Base-by-base conservation (phyloP, 1,140 invertebrate species). In the Orius laevigatus region DNA sequence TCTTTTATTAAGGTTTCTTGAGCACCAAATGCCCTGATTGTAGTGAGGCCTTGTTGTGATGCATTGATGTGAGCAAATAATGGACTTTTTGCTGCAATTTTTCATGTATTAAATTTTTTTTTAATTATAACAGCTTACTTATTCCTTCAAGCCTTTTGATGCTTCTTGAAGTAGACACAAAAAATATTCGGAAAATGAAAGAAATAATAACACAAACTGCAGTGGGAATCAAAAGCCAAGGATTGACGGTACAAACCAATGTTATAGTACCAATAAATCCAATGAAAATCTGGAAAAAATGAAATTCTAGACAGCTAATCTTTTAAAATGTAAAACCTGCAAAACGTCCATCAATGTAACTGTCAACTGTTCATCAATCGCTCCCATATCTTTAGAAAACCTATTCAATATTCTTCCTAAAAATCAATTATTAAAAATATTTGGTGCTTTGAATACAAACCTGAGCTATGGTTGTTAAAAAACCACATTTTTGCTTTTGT, bases 1-100 rank as follows among this genome's bases (percentile, higher is more conserved):
- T 87, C 79, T 31, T 76, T 64, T 53, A 82, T 80, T 6, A 94
- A 72, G 45, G 81, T 76, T 54, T 78, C 68, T 63, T 92, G 74
- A 0, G 79, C 79, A 20, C 72, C 70, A 56, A 83, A 88, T 0
- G 90, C 85, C 48, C 91, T 69, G 46, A 96, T 89, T 0, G 89
- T 93, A 1, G 82, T 71, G 19, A 95, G 66, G 3, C 91, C 91
- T 63, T 86, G 82, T 1, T 94, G 64, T 0, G 87, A 81, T 31
- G 88, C 78, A 60, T 81, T 88, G 38, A 95, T 66, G 59, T 94
- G 87, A 12, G 82, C 79, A 64, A 84, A 87, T 32, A 92, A 75
- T 0, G 87, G 87, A 63, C 77, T 80, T 34, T 78, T 70, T 36
- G 40, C 40, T 42, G 25, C 3, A 25, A 25, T n/a, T n/a, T n/a